Base-by-base conservation (phyloP, 2,888 invertebrate species). In the Acholoe squamosa region DNA sequence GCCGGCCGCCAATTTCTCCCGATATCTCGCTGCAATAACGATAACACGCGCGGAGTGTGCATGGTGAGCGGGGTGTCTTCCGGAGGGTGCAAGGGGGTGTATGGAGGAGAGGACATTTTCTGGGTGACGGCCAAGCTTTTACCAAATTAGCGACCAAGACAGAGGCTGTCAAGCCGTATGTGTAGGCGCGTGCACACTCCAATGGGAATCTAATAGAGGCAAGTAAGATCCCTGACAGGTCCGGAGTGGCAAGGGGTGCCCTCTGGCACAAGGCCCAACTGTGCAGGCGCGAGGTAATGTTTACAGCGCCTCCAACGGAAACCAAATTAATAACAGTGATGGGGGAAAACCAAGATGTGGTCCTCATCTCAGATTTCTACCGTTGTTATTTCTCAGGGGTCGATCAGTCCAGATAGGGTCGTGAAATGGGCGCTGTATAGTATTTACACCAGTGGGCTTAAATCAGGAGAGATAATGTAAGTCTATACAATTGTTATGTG, bases 131-230 rank as follows among this genome's bases (percentile, higher is more conserved):
- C 43, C 22, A 25, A 80, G 80, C 33, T 80, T 80, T 80, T 80
- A 80, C 80, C 80, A 80, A 80, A 80, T 80, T 80, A 80, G 80
- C 43, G 43, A n/a, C 80, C 80, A 33, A 33, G 80, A 80, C 80
- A 22, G 80, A 43, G 80, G 14, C 33, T 33, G 80, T 80, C 80
- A 80, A 34, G n/a, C 34, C 28, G 71, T 0, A 25, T 43, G 43
- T 71, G 28, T 31, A 25, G 71, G 14, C 71, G 71, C 71, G 28
- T 28, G 71, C 71, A 28, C 71, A 25, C 28, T 31, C 71, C 71
- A 71, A 71, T 34, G 80, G 43, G 25, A 43, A 43, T 33, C 80
- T 80, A 80, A 80, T 80, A 34, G 80, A 80, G 80, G 34, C 80
- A 80, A 33, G 80, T 43, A 80, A 80, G 80, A 80, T 61, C 71